Evolutionary conservation across 2,797 vertebrate genomes (phyloP).

Genomic region (Sebastes hubbsi): DNA sequence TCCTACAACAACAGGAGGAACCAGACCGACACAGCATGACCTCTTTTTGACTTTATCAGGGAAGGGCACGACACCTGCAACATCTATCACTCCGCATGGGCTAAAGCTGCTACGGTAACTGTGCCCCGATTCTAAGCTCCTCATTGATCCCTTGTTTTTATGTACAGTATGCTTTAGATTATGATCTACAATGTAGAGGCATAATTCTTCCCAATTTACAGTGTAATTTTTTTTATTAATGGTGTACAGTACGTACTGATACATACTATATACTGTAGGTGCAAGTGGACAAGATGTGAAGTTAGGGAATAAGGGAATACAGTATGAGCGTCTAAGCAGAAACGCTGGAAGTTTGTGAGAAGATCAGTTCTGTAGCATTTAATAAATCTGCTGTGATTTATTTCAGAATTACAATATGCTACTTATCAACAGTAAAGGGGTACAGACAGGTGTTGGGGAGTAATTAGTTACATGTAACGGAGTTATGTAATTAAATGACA

Average conservation of each 20-base stretch:
- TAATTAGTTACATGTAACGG: too few relatives aligned
- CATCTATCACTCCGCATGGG: constrained; percentile 50
- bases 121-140: constrained; percentile 5
- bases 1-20: constrained; percentile 28
- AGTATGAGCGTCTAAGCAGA: rapidly evolving
- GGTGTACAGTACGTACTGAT: background rate
- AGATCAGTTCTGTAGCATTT: background rate
- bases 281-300: background rate
- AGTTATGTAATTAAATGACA: too few relatives aligned
- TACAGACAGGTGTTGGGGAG: too few relatives aligned
- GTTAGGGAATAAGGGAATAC: background rate
- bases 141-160: background rate
- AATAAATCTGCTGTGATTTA: background rate
- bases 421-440: background rate
- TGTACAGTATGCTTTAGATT: background rate
- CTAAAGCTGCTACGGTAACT: constrained; percentile 4
- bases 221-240: rapidly evolving
- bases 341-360: background rate
- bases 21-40: constrained; percentile 9
- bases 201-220: background rate
- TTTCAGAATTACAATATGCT: background rate
- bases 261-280: background rate
- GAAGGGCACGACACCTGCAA: constrained; percentile 32
- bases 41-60: constrained; percentile 28
- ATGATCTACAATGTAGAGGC: background rate